Percentiles rank a stretch among this genome's conserved stretches.
These are phyloP conservation scores for Eretmochelys imbricata DNA, from an alignment of 2,113 vertebrate genomes.

Conservation along the genomic window DNA sequence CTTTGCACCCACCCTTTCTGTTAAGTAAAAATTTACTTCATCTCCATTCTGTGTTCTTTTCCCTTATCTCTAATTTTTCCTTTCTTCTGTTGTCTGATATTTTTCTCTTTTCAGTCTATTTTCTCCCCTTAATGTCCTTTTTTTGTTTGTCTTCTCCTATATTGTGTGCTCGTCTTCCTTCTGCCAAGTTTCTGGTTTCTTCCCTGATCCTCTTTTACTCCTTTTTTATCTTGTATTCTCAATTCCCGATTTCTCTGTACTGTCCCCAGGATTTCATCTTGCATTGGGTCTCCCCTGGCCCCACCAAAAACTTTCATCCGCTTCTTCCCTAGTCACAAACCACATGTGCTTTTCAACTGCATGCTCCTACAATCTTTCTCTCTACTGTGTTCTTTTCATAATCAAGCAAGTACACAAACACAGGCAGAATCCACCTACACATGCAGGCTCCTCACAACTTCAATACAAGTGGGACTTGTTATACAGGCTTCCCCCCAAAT, in stretches of 20 bases:
- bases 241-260: background rate
- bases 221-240: background rate
- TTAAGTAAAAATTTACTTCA: background rate
- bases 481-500: background rate
- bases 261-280: background rate
- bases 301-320: background rate
- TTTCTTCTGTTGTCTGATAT: background rate
- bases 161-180: background rate
- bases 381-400: background rate
- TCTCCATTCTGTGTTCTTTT: background rate
- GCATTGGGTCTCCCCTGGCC: background rate
- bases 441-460: background rate
- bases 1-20: background rate
- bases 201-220: background rate
- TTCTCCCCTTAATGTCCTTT: background rate
- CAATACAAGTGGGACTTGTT: background rate
- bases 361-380: background rate
- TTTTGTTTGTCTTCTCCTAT: background rate
- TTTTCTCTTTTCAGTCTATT: background rate
- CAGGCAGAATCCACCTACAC: background rate
- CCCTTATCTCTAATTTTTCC: background rate
- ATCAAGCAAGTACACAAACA: background rate
- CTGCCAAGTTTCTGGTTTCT: background rate
- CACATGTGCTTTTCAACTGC: background rate
- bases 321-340: background rate